Base-by-base conservation (phyloP, 2,888 invertebrate species). In the Bugulina stolonifera region DNA sequence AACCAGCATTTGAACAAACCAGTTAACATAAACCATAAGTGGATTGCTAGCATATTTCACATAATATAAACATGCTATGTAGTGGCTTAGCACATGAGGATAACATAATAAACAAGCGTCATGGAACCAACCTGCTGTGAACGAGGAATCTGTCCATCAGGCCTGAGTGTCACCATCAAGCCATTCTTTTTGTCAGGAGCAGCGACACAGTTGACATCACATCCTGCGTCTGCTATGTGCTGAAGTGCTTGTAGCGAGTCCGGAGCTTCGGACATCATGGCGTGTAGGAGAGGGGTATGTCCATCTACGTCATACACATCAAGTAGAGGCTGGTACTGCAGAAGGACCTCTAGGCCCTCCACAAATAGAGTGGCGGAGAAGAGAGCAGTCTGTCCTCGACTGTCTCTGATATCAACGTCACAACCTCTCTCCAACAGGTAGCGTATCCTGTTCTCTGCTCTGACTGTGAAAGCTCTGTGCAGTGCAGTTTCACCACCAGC, bases 321-420 rank as follows among this genome's bases (percentile, higher is more conserved):
- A 14, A 64, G 34, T 32, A 64, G n/a, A 10, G 64, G 64, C 5
- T 64, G 27, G 64, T 64, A 64, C 27, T 14, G 10, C 32, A 64
- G 64, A 29, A 64, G 18, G 25, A 64, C 3, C n/a, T 64, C 64
- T 27, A 64, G 32, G 10, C 64, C 64, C n/a, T 64, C 64, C 18
- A 64, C 18, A n/a, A 64, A 64, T 10, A 10, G 3, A 10, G 27
- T 32, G 18, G 64, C 64, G 10, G 22, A 27, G 32, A 64, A 64
- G 5, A 64, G 64, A 25, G 64, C 64, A 18, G 64, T 64, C 64
- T 64, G 64, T 10, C 64, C 64, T 3, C 64, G 64, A 27, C 64
- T 64, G 27, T 64, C 64, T 64, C 64, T 22, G 18, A 64, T 64
- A 32, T 64, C 64, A 10, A 64, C 64, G 32, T 64, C 64, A 64